Evolutionary conservation across 2,113 vertebrate genomes (phyloP).

Genomic region (Chrysemys picta): DNA sequence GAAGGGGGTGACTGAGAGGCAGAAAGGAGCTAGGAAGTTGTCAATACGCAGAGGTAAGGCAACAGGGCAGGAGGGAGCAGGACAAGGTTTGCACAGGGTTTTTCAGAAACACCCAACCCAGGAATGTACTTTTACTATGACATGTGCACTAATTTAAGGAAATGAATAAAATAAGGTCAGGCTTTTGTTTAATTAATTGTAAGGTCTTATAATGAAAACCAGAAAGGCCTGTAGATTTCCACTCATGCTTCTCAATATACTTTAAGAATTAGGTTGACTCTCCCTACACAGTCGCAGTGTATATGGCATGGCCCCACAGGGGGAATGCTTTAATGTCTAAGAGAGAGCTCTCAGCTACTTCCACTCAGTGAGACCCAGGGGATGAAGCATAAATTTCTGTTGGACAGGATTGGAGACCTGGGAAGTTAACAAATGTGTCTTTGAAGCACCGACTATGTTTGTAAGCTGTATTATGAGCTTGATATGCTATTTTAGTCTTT

Average conservation of each 20-base stretch:
- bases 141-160: background rate
- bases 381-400: background rate
- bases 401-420: background rate
- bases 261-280: conserved; percentile 8
- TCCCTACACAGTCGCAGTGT: background rate
- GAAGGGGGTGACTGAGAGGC: background rate
- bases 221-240: background rate
- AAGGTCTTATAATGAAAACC: background rate
- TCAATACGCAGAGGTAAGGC: background rate
- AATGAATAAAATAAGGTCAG: background rate
- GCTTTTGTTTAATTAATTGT: background rate
- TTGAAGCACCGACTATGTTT: background rate
- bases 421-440: background rate
- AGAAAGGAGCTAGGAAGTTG: background rate
- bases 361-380: background rate
- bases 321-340: background rate
- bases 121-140: background rate
- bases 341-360: background rate
- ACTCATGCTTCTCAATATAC: background rate
- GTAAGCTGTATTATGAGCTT: background rate
- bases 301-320: background rate
- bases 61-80: background rate
- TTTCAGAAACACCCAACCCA: background rate
- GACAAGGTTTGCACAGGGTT: background rate
- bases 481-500: background rate